Evolutionary conservation across 2,797 vertebrate species (phyloP).

Genomic region (Pelochelys cantorii): DNA sequence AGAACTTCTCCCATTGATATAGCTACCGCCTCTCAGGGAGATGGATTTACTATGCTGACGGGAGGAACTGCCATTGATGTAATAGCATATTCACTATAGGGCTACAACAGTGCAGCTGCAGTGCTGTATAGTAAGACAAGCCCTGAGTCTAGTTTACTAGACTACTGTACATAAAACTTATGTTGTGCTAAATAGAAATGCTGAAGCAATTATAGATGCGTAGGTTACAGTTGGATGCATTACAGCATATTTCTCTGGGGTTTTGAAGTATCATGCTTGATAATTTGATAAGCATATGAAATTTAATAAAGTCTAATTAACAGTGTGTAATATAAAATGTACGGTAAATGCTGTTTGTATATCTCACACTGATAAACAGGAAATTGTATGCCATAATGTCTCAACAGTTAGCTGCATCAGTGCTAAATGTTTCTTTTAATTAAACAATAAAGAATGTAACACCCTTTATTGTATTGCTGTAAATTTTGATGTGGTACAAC

Average conservation of each 20-base stretch:
- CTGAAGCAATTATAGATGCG: not conserved
- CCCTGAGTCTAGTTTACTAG: not conserved
- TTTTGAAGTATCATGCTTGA: slow-evolving; percentile 48
- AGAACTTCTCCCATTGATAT: not conserved
- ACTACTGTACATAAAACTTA: not conserved
- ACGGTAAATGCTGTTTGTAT: slow-evolving; percentile 51
- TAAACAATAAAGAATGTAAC: slow-evolving; percentile 85
- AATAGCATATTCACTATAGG: not conserved
- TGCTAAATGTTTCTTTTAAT: slow-evolving; percentile 86
- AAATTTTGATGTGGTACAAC: slow-evolving; percentile 81
- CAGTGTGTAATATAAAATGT: slow-evolving; percentile 68
- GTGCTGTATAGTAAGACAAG: not conserved
- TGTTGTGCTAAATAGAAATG: not conserved
- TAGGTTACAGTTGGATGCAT: not conserved
- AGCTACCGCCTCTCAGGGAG: not conserved
- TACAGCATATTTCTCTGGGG: slow-evolving; percentile 48
- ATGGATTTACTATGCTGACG: not conserved
- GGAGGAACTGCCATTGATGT: not conserved
- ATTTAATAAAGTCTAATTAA: slow-evolving; percentile 80
- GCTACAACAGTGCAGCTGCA: not conserved
- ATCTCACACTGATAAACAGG: slow-evolving; percentile 71
- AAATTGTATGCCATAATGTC: slow-evolving; percentile 67
- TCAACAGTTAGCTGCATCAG: slow-evolving; percentile 72
- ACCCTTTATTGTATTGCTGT: slow-evolving; percentile 81
- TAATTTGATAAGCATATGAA: slow-evolving; percentile 73